Evolutionary conservation across 2,888 invertebrate species (phyloP).

Genomic region (Zygogramma bicolorata): DNA sequence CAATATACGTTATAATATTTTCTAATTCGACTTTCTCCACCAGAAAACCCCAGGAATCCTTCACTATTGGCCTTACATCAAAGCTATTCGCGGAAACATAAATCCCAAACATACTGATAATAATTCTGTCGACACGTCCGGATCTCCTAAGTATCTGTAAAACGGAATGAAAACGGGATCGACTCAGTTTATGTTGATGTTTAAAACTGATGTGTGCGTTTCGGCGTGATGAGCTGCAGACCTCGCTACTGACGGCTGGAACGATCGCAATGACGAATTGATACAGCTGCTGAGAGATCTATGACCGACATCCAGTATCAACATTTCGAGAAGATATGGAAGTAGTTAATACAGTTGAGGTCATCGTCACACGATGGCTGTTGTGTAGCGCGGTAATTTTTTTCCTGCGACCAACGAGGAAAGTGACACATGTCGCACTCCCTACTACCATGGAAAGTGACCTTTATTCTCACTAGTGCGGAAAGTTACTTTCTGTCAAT

Average conservation of each 20-base stretch:
- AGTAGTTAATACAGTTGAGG: neutral
- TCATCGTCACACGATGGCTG: neutral
- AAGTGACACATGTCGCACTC: too few relatives aligned
- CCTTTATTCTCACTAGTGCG: too few relatives aligned
- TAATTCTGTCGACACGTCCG: constrained; percentile 41
- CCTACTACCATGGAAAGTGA: too few relatives aligned
- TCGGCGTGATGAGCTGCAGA: constrained; percentile 49
- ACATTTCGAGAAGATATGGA: constrained; percentile 16
- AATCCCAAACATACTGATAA: constrained; percentile 28
- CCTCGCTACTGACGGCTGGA: constrained; percentile 53
- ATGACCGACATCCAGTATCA: constrained; percentile 52
- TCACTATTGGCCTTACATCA: constrained; percentile 17
- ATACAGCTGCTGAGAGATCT: constrained; percentile 58
- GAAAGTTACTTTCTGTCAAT: too few relatives aligned
- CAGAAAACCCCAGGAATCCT: neutral
- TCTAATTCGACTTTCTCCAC: neutral
- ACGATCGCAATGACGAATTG: constrained; percentile 60
- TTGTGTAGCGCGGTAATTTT: neutral
- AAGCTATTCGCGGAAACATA: constrained; percentile 36
- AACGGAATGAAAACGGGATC: constrained; percentile 40
- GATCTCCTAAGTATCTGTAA: constrained; percentile 44
- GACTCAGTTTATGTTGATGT: constrained; percentile 40
- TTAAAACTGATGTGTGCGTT: constrained; percentile 32
- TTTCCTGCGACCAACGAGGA: too few relatives aligned
- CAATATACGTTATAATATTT: too few relatives aligned